These are phyloP conservation scores for Drosophila setosimentum DNA, from an alignment of 2,888 invertebrate genomes.

Conservation along the genomic window DNA sequence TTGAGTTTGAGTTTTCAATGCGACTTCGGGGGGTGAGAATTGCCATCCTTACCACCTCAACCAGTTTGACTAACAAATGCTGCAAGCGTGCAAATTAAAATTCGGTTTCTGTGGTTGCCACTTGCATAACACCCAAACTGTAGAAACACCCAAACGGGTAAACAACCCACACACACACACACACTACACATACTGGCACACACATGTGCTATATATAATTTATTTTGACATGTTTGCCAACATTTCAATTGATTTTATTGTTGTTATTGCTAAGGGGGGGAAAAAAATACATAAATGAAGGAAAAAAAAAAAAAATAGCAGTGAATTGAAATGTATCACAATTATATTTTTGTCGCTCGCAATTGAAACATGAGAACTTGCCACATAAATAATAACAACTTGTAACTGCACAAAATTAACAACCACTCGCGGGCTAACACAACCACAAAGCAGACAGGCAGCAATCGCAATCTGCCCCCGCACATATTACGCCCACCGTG, in stretches of 20 bases:
- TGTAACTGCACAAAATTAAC: constrained; percentile 54
- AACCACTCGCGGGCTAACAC: constrained; percentile 5
- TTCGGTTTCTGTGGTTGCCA: constrained; percentile 80
- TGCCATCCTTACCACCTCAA: constrained; percentile 37
- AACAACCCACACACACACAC: constrained; percentile 59
- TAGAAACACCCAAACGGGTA: constrained; percentile 57
- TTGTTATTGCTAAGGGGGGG: constrained; percentile 43
- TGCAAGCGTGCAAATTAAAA: constrained; percentile 82
- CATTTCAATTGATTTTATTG: constrained; percentile 85
- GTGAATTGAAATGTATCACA: constrained; percentile 78
- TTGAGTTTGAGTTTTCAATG: constrained; percentile 27
- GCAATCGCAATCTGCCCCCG: constrained; percentile 5
- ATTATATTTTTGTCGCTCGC: constrained; percentile 58
- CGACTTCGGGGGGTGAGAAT: constrained; percentile 19
- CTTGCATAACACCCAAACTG: constrained; percentile 70
- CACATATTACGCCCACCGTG: constrained; percentile 20
- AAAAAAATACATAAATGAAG: constrained; percentile 50
- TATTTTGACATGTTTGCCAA: constrained; percentile 85
- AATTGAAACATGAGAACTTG: constrained; percentile 76
- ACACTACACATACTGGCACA: constrained; percentile 17
- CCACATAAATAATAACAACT: constrained; percentile 73
- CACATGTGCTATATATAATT: constrained; percentile 76
- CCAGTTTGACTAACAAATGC: constrained; percentile 76
- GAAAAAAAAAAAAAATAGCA: constrained; percentile 45
- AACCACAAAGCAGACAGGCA: constrained; percentile 72